phyloP scores from a whole-genome alignment of 2,113 vertebrate species.

The Podarcis cretensis region DNA sequence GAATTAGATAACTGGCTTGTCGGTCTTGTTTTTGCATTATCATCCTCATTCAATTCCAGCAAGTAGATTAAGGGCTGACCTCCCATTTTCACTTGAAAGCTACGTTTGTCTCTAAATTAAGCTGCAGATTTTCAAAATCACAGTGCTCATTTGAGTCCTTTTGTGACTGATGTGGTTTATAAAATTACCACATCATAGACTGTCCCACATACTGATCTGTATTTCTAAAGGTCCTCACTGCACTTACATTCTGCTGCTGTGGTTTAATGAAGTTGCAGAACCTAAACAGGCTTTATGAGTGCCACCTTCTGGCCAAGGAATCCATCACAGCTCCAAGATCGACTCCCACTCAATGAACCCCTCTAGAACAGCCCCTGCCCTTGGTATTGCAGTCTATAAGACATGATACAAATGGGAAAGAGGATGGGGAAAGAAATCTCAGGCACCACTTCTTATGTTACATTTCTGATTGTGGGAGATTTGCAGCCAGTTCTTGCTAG shows the following conservation, averaged over 20 bases:
- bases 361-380: background rate
- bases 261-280: background rate
- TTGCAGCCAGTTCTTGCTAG: background rate
- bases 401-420: too few relatives aligned
- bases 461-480: background rate
- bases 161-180: background rate
- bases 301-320: background rate
- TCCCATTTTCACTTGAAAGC: background rate
- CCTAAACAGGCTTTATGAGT: background rate
- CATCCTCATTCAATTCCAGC: background rate
- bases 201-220: background rate
- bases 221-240: background rate
- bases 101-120: background rate
- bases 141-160: background rate
- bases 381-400: background rate
- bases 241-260: background rate
- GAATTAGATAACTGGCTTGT: background rate
- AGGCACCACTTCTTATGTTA: too few relatives aligned
- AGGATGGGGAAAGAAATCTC: too few relatives aligned
- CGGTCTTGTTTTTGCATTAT: background rate
- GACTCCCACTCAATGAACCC: background rate
- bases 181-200: background rate
- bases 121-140: background rate
- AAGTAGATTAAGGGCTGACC: background rate
- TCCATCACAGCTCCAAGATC: background rate